These are phyloP conservation scores for Neotoxoptera formosana DNA, from an alignment of 1,140 invertebrate genomes.

Conservation along the genomic window DNA sequence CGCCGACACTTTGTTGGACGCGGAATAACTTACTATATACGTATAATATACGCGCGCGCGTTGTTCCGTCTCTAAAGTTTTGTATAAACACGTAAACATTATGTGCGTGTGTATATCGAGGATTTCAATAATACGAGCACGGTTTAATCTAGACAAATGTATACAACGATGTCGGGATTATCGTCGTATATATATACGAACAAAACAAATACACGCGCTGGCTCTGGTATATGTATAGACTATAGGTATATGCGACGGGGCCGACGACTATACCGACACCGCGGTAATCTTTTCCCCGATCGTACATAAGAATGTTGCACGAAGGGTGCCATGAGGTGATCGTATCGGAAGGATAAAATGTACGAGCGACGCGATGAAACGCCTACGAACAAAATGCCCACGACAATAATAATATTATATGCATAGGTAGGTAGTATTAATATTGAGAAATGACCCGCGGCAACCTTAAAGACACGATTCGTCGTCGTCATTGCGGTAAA, in stretches of 20 bases:
- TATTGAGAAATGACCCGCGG: background rate
- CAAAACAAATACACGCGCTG: background rate
- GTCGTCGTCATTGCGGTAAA: background rate
- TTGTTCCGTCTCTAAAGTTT: background rate
- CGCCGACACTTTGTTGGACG: background rate
- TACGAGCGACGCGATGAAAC: background rate
- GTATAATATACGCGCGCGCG: background rate
- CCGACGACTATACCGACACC: background rate
- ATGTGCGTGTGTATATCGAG: background rate
- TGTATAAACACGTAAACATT: background rate
- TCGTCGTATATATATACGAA: background rate
- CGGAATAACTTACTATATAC: background rate
- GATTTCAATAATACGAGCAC: slow-evolving; percentile 22
- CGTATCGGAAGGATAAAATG: background rate
- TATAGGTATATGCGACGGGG: too few species aligned
- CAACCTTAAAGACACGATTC: background rate
- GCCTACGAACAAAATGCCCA: background rate
- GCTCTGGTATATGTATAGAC: background rate
- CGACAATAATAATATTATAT: background rate
- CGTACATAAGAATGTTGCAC: background rate
- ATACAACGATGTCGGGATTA: background rate
- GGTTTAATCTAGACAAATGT: slow-evolving; percentile 29
- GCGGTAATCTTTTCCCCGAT: background rate
- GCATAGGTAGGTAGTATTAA: background rate
- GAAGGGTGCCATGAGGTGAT: background rate